These are phyloP conservation scores for Drymonia ruficornis DNA, from an alignment of 2,888 invertebrate genomes.

Conservation along the genomic window DNA sequence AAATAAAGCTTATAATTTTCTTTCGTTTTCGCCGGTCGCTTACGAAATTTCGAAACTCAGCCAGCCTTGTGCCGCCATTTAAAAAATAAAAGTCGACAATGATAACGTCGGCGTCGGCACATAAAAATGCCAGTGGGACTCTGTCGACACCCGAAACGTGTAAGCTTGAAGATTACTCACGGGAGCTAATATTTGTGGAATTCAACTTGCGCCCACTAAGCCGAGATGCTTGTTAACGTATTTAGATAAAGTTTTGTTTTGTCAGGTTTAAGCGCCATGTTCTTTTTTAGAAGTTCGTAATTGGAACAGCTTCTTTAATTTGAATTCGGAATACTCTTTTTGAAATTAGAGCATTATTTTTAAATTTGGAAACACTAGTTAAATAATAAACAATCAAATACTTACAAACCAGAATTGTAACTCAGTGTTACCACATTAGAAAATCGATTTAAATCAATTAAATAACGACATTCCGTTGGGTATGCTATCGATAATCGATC, in stretches of 20 bases:
- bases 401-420: slow-evolving; percentile 15
- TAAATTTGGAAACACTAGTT: too few species aligned
- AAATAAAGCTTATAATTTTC: not conserved
- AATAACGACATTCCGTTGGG: slow-evolving; percentile 24
- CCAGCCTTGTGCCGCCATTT: slow-evolving; percentile 15
- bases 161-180: slow-evolving; percentile 53
- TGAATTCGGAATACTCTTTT: slow-evolving; percentile 7
- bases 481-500: slow-evolving; percentile 24
- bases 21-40: not conserved
- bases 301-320: not conserved
- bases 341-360: slow-evolving; percentile 4
- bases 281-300: slow-evolving; percentile 1
- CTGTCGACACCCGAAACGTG: slow-evolving; percentile 40
- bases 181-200: slow-evolving; percentile 77
- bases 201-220: slow-evolving; percentile 45
- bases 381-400: too few species aligned
- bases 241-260: slow-evolving; percentile 41
- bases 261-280: slow-evolving; percentile 17
- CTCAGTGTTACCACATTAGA: slow-evolving; percentile 12
- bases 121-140: slow-evolving; percentile 45
- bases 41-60: slow-evolving; percentile 1
- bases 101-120: slow-evolving; percentile 43
- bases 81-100: slow-evolving; percentile 18
- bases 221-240: slow-evolving; percentile 37
- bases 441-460: slow-evolving; percentile 21